These are phyloP conservation scores for Protosalanx chinensis DNA, from an alignment of 2,797 vertebrate species.

Conservation along the genomic window DNA sequence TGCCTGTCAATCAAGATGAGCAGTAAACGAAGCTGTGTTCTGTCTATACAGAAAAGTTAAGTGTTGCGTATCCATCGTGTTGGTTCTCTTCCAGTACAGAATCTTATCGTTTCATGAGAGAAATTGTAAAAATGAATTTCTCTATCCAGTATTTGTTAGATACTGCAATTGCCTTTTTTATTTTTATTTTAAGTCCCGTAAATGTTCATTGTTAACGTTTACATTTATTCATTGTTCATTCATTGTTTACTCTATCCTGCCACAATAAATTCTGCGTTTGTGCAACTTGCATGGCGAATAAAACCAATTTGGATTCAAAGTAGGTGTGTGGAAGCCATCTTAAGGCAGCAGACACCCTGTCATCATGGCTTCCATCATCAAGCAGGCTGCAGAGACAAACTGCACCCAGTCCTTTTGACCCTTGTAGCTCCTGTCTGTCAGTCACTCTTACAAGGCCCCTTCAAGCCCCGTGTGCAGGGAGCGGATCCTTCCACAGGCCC, in stretches of 20 bases:
- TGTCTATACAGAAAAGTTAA: too few species aligned
- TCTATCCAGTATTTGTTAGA: background rate
- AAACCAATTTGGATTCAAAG: too few species aligned
- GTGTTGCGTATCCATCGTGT: too few species aligned
- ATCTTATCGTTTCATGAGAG: background rate
- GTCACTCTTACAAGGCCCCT: conserved; percentile 58
- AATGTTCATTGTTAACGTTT: too few species aligned
- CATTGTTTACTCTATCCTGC: too few species aligned
- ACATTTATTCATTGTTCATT: too few species aligned
- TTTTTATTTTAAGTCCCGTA: too few species aligned
- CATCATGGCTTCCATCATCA: background rate
- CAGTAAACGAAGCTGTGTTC: conserved; percentile 17
- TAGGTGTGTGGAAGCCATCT: background rate
- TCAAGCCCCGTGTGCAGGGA: conserved; percentile 57
- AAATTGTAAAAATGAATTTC: background rate
- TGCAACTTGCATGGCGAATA: too few species aligned
- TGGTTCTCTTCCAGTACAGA: background rate
- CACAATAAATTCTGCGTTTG: too few species aligned
- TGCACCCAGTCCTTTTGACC: background rate
- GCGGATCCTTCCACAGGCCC: conserved; percentile 71
- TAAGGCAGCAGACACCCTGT: background rate
- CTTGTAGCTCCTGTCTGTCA: conserved; percentile 54
- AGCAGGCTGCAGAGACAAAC: background rate
- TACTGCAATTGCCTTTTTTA: too few species aligned
- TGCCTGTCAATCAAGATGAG: conserved; percentile 35